Evolutionary conservation across 2,113 vertebrate genomes (phyloP).

Genomic region (Pithys albifrons): DNA sequence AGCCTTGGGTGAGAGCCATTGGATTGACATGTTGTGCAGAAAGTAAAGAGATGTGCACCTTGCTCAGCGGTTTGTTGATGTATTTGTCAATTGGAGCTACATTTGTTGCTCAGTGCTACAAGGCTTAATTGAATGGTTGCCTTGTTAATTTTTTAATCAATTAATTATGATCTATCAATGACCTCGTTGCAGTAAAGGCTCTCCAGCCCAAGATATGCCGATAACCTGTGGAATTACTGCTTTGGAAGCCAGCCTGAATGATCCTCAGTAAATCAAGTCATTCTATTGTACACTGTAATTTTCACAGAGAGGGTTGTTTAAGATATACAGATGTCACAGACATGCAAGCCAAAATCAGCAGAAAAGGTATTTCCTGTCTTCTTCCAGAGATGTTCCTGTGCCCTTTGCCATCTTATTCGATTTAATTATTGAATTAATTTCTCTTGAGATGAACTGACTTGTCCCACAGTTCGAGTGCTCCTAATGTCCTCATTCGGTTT

Average conservation of each 20-base stretch:
- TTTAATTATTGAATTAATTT: background rate
- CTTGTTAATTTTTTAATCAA: conserved; percentile 30
- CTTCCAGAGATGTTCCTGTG: background rate
- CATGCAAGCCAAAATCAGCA: conserved; percentile 13
- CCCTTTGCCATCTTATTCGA: background rate
- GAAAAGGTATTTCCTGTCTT: conserved; percentile 25
- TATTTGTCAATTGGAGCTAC: background rate
- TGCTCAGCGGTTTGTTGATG: background rate
- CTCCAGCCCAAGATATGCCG: background rate
- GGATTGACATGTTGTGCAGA: fast-evolving
- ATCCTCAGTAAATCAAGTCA: background rate
- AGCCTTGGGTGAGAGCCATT: background rate
- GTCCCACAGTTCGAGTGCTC: background rate
- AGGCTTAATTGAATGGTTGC: conserved; percentile 25
- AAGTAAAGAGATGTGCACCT: background rate
- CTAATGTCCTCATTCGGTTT: background rate
- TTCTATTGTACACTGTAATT: background rate
- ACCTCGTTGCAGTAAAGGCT: background rate
- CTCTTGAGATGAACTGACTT: background rate
- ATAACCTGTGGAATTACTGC: background rate
- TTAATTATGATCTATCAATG: conserved; percentile 31
- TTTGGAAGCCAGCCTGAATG: background rate
- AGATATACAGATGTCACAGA: background rate
- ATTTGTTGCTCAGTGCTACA: background rate
- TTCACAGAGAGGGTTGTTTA: background rate